phyloP scores from a whole-genome alignment of 1,140 invertebrate genomes.

The Trichonephila clavipes region DNA sequence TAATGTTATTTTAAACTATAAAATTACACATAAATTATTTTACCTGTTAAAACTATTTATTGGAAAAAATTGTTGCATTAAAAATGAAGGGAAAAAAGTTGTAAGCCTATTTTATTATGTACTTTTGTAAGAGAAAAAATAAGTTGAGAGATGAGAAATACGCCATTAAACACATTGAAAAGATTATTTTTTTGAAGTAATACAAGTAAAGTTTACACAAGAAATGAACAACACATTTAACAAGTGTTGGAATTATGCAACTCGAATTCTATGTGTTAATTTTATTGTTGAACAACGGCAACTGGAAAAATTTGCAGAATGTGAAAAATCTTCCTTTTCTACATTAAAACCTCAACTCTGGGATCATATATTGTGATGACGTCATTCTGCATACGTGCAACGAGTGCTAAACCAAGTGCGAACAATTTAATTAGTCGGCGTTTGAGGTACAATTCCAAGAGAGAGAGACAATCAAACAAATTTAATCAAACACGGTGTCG shows the following conservation, averaged over 20 bases:
- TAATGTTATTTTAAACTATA: too few species aligned
- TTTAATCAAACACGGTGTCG: constrained; percentile 57
- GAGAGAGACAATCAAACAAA: constrained; percentile 63
- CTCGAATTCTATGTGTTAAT: background rate
- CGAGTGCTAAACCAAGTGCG: background rate
- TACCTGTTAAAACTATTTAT: too few species aligned
- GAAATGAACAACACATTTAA: background rate
- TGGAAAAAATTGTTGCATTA: too few species aligned
- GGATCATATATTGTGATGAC: background rate
- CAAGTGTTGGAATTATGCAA: background rate
- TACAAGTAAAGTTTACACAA: background rate
- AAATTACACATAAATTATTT: too few species aligned
- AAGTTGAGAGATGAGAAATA: background rate
- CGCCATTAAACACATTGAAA: background rate
- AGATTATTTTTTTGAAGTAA: background rate
- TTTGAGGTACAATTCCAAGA: constrained; percentile 48
- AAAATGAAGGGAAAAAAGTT: too few species aligned
- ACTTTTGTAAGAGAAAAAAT: too few species aligned
- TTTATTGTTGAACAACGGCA: background rate
- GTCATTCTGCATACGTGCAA: background rate
- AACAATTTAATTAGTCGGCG: constrained; percentile 54
- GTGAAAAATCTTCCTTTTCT: background rate
- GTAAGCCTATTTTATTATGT: too few species aligned
- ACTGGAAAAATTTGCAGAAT: background rate
- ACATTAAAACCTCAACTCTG: background rate